Conservation (phyloP, 2,888 invertebrate genomes). For the Tetragonisca angustula region DNA sequence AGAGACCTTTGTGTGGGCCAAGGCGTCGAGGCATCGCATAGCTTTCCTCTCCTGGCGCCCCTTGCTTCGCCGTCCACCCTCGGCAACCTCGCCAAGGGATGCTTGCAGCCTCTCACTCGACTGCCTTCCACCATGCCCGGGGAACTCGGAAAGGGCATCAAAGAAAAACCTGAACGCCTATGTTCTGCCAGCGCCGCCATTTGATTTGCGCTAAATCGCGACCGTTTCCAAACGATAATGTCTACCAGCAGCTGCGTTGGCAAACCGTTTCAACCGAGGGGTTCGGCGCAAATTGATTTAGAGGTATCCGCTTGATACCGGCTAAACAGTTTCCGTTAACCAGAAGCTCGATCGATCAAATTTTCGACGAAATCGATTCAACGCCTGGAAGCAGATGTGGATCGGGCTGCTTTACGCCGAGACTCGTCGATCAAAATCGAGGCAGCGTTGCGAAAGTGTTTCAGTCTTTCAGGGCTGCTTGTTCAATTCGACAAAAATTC, state of each 20-base stretch:
- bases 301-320: conserved; percentile 24
- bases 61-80: conserved; percentile 54
- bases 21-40: conserved; percentile 78
- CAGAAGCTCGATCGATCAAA: conserved; percentile 43
- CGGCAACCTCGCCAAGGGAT: conserved; percentile 69
- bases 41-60: conserved; percentile 67
- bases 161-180: conserved; percentile 77
- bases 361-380: conserved; percentile 39
- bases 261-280: conserved; percentile 58
- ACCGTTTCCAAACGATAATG: conserved; percentile 70
- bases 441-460: background rate
- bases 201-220: conserved; percentile 77
- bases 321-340: conserved; percentile 8
- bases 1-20: conserved; percentile 76
- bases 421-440: background rate
- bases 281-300: conserved; percentile 44
- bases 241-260: conserved; percentile 66
- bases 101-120: conserved; percentile 75
- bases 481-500: conserved; percentile 28
- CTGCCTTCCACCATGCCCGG: conserved; percentile 71
- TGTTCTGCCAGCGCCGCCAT: conserved; percentile 70
- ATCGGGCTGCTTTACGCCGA: too few relatives aligned
- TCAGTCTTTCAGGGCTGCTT: conserved; percentile 20
- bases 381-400: background rate
- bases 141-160: conserved; percentile 77